Percentiles rank a stretch among this genome's conserved stretches.
These are phyloP conservation scores for Drosophila falleni DNA, from an alignment of 2,888 invertebrate genomes.

Conservation along the genomic window DNA sequence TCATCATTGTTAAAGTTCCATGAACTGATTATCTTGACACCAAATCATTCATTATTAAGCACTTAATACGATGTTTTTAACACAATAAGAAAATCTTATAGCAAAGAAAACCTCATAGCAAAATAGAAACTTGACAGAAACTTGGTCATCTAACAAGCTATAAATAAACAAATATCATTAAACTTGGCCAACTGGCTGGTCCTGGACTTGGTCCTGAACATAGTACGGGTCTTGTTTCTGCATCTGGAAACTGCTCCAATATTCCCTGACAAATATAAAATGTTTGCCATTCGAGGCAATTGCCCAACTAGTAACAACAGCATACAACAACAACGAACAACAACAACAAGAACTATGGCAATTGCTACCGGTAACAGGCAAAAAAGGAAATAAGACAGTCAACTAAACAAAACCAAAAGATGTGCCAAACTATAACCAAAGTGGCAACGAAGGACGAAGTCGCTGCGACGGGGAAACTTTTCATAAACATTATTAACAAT, in stretches of 20 bases:
- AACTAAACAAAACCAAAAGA: slow-evolving; percentile 73
- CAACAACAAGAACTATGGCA: slow-evolving; percentile 31
- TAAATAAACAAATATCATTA: slow-evolving; percentile 72
- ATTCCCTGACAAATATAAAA: slow-evolving; percentile 52
- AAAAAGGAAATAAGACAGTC: slow-evolving; percentile 62
- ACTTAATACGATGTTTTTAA: not conserved
- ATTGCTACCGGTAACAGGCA: slow-evolving; percentile 49
- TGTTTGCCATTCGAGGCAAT: slow-evolving; percentile 69
- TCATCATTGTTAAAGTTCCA: not conserved
- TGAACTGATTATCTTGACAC: not conserved
- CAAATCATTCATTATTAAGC: not conserved
- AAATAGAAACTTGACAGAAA: slow-evolving; percentile 48
- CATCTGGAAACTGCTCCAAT: slow-evolving; percentile 38
- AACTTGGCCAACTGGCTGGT: slow-evolving; percentile 54
- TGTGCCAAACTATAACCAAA: slow-evolving; percentile 63
- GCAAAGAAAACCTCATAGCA: slow-evolving; percentile 27
- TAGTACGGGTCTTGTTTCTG: slow-evolving; percentile 8
- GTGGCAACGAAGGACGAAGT: slow-evolving; percentile 40
- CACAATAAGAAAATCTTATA: not conserved
- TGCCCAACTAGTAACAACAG: slow-evolving; percentile 56
- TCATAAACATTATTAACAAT: slow-evolving; percentile 83
- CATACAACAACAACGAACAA: slow-evolving; percentile 27
- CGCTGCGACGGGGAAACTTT: slow-evolving; percentile 69
- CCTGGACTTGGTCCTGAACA: slow-evolving; percentile 2
- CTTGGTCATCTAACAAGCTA: slow-evolving; percentile 24